phyloP scores from a whole-genome alignment of 92 coral and sea anemone genomes.

The Actinernus sp. region DNA sequence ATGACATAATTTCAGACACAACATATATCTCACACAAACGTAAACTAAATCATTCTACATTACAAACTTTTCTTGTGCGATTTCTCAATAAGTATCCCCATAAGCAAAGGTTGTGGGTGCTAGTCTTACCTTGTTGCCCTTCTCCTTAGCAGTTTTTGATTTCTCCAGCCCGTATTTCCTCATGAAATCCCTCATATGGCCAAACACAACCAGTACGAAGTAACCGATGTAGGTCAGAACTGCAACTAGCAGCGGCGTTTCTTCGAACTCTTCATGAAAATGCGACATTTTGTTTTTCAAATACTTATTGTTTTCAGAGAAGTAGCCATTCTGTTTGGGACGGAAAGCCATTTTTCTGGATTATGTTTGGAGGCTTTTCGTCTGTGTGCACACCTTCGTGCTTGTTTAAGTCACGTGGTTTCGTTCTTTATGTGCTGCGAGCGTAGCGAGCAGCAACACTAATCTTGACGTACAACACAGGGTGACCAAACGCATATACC shows the following conservation, averaged over 20 bases:
- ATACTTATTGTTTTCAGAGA: conserved; percentile 37
- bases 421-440: too few relatives aligned
- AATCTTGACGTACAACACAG: too few relatives aligned
- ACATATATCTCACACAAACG: too few relatives aligned
- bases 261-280: conserved; percentile 91
- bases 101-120: too few relatives aligned
- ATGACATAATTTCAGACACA: too few relatives aligned
- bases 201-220: conserved; percentile 86
- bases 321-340: conserved; percentile 64
- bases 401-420: conserved; percentile 28
- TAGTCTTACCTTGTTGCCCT: conserved; percentile 79
- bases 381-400: conserved; percentile 15
- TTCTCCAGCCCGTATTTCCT: conserved; percentile 89
- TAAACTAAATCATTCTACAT: too few relatives aligned
- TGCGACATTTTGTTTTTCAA: conserved; percentile 35
- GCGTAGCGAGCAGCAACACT: too few relatives aligned
- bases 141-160: conserved; percentile 84
- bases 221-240: conserved; percentile 91
- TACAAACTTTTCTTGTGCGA: too few relatives aligned
- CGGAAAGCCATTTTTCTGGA: conserved; percentile 73
- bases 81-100: too few relatives aligned
- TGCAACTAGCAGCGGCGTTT: conserved; percentile 87
- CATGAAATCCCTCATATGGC: conserved; percentile 93
- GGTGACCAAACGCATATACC: too few relatives aligned
- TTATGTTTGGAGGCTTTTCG: conserved; percentile 45